Percentiles rank a stretch among this genome's conserved stretches.
Conservation (phyloP, 1,140 invertebrate genomes). For the Meteorus sp. region DNA sequence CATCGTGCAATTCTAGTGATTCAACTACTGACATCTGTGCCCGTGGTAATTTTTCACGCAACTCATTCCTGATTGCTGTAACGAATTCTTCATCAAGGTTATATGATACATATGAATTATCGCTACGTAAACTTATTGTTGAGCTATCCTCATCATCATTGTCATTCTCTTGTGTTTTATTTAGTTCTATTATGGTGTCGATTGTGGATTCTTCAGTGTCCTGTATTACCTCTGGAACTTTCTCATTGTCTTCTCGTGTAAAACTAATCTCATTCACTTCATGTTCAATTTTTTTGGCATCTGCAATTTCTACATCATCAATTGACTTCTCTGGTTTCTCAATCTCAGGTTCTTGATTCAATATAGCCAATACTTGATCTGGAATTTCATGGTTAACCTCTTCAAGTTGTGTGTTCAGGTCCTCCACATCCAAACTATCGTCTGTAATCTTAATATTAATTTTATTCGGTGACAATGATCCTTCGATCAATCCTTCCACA, state of each 20-base stretch:
- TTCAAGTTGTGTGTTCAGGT: neutral
- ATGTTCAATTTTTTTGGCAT: neutral
- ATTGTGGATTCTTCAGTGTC: neutral
- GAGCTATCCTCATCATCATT: constrained; percentile 54
- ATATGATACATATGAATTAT: constrained; percentile 63
- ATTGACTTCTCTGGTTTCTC: neutral
- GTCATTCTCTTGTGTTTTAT: constrained; percentile 30
- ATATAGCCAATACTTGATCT: neutral
- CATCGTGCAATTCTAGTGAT: constrained; percentile 46
- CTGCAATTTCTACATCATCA: neutral
- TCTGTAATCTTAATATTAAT: constrained; percentile 25
- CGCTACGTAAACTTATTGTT: constrained; percentile 50
- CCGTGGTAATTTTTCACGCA: constrained; percentile 70
- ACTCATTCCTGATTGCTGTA: constrained; percentile 69
- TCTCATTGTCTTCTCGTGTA: constrained; percentile 27
- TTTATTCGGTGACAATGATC: constrained; percentile 27
- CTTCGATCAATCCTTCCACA: constrained; percentile 8
- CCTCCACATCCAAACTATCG: constrained; percentile 6
- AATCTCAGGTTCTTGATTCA: neutral
- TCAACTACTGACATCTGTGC: constrained; percentile 63
- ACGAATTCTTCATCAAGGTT: constrained; percentile 71
- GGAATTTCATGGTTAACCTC: neutral
- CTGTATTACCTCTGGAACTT: constrained; percentile 25
- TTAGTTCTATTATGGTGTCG: neutral
- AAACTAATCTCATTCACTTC: neutral